phyloP scores from a whole-genome alignment of 1,140 invertebrate species.

The Trichonephila clavipes region DNA sequence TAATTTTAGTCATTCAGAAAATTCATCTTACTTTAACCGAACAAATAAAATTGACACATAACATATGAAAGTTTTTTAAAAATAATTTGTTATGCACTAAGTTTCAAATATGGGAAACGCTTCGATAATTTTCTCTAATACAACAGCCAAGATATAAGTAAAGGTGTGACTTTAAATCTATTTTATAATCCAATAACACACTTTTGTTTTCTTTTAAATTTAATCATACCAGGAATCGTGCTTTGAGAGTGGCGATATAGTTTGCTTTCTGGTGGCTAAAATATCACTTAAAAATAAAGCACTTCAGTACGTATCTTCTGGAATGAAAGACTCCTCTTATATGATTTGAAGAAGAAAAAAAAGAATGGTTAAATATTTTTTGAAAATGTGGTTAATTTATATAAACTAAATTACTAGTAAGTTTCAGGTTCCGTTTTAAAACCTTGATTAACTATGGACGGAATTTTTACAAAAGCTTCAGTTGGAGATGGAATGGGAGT shows the following conservation, averaged over 20 bases:
- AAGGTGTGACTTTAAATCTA: too few species aligned
- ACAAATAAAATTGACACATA: too few species aligned
- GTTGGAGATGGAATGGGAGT: conserved; percentile 76
- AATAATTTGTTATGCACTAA: too few species aligned
- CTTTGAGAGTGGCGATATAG: background rate
- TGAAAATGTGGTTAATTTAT: background rate
- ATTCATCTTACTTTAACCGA: too few species aligned
- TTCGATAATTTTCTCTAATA: too few species aligned
- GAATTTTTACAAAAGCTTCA: conserved; percentile 55
- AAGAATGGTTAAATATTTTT: background rate
- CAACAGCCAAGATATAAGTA: too few species aligned
- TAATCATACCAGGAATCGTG: background rate
- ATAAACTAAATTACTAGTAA: conserved; percentile 17
- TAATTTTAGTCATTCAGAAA: too few species aligned
- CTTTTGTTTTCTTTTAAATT: background rate
- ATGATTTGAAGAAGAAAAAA: background rate
- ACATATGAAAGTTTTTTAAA: too few species aligned
- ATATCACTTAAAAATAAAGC: conserved; percentile 3
- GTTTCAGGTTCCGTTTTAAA: conserved; percentile 74
- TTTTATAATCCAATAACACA: background rate
- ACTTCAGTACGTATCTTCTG: background rate
- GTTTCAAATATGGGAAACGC: too few species aligned
- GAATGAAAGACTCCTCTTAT: conserved; percentile 17
- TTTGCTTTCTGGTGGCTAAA: conserved; percentile 13
- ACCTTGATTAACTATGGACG: conserved; percentile 66